phyloP scores from a whole-genome alignment of 2,113 vertebrate species.

The Mionectes macconnelli region DNA sequence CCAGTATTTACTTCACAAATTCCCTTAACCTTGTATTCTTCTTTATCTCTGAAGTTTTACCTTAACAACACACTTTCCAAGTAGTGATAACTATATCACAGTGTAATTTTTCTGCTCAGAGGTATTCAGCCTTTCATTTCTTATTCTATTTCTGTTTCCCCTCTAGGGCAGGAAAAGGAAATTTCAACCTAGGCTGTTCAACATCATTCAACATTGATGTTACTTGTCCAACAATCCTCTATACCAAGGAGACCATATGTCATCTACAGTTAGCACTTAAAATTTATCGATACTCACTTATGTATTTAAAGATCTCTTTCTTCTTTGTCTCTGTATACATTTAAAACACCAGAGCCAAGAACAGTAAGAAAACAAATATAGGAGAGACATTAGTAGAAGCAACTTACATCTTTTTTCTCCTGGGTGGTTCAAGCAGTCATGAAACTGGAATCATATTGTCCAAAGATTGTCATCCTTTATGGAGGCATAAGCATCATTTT shows the following conservation, averaged over 20 bases:
- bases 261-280: slow-evolving; percentile 30
- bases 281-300: slow-evolving; percentile 33
- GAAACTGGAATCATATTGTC: not conserved
- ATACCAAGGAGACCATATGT: slow-evolving; percentile 1
- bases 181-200: slow-evolving; percentile 52
- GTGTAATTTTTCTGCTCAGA: slow-evolving; percentile 60
- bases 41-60: slow-evolving; percentile 61
- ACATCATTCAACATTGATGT: slow-evolving; percentile 51
- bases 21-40: slow-evolving; percentile 17
- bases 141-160: slow-evolving; percentile 61
- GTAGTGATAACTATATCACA: slow-evolving; percentile 50
- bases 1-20: slow-evolving; percentile 38
- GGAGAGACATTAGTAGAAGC: not conserved
- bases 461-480: not conserved
- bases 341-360: slow-evolving; percentile 23
- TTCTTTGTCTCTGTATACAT: not conserved
- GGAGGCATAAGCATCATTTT: not conserved
- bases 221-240: slow-evolving; percentile 23
- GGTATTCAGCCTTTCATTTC: slow-evolving; percentile 56
- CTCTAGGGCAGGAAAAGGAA: slow-evolving; percentile 39
- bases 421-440: not conserved
- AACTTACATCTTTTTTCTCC: slow-evolving; percentile 9
- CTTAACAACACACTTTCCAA: slow-evolving; percentile 30
- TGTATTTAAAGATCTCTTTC: not conserved
- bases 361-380: not conserved